Evolutionary conservation across 2,797 vertebrate genomes (phyloP).

Genomic region (Tapirus indicus): DNA sequence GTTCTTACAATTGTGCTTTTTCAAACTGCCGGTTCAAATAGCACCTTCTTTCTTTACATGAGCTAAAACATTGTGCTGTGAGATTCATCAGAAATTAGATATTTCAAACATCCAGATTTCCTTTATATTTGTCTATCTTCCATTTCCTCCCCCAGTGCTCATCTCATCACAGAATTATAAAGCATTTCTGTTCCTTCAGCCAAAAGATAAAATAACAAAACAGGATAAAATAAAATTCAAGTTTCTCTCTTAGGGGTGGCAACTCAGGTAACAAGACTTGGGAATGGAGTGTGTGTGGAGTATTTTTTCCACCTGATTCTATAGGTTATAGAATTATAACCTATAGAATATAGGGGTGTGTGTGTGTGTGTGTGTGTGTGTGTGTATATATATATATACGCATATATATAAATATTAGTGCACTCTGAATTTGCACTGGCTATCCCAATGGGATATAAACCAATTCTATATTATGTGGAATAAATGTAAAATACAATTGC

Average conservation of each 20-base stretch:
- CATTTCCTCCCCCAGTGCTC: no score
- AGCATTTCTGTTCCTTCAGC: not conserved
- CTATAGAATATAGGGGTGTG: no score
- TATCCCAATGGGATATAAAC: not conserved
- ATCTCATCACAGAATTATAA: not conserved
- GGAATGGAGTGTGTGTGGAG: accelerated
- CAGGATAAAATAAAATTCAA: not conserved
- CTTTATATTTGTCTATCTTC: not conserved
- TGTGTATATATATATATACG: no score
- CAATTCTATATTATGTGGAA: not conserved
- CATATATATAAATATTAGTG: no score
- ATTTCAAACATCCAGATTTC: not conserved
- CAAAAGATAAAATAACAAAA: not conserved
- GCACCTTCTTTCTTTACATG: not conserved
- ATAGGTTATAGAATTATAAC: no score
- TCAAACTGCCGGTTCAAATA: not conserved
- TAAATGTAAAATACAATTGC: not conserved
- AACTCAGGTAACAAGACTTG: not conserved
- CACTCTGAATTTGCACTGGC: not conserved
- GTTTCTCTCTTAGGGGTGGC: not conserved
- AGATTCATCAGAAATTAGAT: not conserved
- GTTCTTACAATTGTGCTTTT: not conserved
- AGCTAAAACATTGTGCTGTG: not conserved
- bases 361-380: no score
- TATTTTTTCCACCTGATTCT: not conserved